Evolutionary conservation across 2,113 vertebrate species (phyloP), one percentile per base, ranked within the genome.

Genomic region (Saguinus imperator): DNA sequence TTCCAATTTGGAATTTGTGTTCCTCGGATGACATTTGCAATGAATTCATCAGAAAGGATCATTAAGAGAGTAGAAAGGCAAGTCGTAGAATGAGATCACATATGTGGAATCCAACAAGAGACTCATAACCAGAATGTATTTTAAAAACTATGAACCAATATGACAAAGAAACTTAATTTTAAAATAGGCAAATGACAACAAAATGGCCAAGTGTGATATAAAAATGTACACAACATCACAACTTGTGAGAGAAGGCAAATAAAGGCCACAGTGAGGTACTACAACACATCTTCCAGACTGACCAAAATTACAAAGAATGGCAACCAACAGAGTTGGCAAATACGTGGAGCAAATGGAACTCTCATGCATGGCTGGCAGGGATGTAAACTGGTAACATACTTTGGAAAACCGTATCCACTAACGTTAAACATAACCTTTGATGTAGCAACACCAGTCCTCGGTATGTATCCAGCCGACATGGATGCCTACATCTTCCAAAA

Each of bases 331-430:
- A 5, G 27, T 3, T 14, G 23, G 81, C 91, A 79, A 11, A 55
- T 29, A 50, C 8, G 6, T 10, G 48, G 37, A 37, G 18, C 18
- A 55, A 48, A 35, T n/a, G 48, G 70, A 57, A 35, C 13, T 3
- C 40, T 2, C 8, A n/a, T 11, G 35, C 50, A 0, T 0, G 6
- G 20, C 58, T 77, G n/a, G 43, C 3, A 58, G 45, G 73, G 21
- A 64, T 18, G 43, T 25, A 70, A 80, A 43, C 3, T 0, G 8
- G 48, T 6, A 10, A 76, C 0, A 3, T 5, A 20, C 35, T 70
- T 84, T 25, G 70, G 91, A 29, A 52, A 25, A 79, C 72, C 61
- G 43, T 3, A 66, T 37, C 29, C 1, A n/a, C 45, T 21, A 32
- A 80, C 8, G 21, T 66, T 52, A 13, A 57, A 57, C 43, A 52